A percentile compares a stretch with the other conserved stretches of the same genome.
Evolutionary conservation across 2,888 invertebrate species (phyloP).

Genomic region (Drosophila birchii): DNA sequence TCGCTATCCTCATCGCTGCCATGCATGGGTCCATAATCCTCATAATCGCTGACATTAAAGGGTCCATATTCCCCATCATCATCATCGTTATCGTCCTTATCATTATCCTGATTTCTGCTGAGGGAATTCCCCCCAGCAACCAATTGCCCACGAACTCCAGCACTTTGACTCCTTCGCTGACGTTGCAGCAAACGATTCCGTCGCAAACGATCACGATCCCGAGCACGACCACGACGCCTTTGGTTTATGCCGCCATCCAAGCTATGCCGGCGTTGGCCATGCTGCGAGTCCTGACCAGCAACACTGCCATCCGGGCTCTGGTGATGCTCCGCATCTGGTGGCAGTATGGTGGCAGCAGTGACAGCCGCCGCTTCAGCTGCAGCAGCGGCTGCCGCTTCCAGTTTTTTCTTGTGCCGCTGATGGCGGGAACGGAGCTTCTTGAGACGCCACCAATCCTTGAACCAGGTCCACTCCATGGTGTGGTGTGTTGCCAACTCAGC

Average conservation of each 20-base stretch:
- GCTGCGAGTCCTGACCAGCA: not conserved
- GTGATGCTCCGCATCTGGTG: not conserved
- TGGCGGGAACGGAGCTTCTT: constrained; percentile 87
- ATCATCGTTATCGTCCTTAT: constrained; percentile 46
- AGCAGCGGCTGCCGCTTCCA: constrained; percentile 54
- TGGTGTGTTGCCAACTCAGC: not conserved
- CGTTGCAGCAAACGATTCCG: constrained; percentile 49
- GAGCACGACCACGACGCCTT: constrained; percentile 41
- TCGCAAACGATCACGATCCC: constrained; percentile 47
- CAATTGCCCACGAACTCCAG: constrained; percentile 15
- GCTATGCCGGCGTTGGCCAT: constrained; percentile 39
- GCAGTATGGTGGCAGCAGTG: not conserved
- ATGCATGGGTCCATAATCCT: constrained; percentile 59
- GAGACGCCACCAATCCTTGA: constrained; percentile 92
- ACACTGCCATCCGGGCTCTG: too few species aligned
- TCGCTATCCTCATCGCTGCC: constrained; percentile 85
- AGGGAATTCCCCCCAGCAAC: constrained; percentile 1
- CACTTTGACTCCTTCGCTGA: constrained; percentile 48
- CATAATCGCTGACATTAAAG: constrained; percentile 59
- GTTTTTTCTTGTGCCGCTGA: constrained; percentile 67
- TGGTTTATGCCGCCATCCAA: constrained; percentile 12
- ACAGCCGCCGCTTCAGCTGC: constrained; percentile 16
- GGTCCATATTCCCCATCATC: constrained; percentile 64
- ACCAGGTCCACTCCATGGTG: constrained; percentile 91
- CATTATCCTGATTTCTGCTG: constrained; percentile 7